A percentile compares a stretch with the other conserved stretches of the same genome.
phyloP scores from a whole-genome alignment of 1,140 invertebrate species.

The Oscheius sp. region DNA sequence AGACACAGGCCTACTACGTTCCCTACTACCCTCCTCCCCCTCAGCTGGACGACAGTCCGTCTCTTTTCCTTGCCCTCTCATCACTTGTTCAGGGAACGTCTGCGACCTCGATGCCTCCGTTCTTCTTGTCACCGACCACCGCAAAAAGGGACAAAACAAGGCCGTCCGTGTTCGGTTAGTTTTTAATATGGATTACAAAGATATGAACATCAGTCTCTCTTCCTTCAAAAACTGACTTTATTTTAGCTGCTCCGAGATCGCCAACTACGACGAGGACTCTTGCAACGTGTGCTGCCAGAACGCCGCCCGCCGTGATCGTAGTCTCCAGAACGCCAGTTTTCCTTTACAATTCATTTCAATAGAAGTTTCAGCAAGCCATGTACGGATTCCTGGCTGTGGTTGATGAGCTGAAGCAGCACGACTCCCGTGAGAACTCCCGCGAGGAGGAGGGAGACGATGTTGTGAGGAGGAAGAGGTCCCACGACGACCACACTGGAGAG shows the following conservation, averaged over 20 bases:
- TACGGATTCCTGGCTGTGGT: slow-evolving; percentile 11
- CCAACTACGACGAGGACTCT: slow-evolving; percentile 25
- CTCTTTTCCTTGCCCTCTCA: neutral
- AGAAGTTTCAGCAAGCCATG: neutral
- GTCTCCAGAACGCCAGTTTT: slow-evolving; percentile 12
- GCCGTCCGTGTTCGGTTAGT: slow-evolving; percentile 8
- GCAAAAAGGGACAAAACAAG: slow-evolving; percentile 2
- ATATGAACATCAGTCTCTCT: neutral
- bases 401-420: neutral
- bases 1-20: neutral
- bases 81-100: slow-evolving; percentile 23
- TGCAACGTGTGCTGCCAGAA: slow-evolving; percentile 38
- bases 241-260: slow-evolving; percentile 24
- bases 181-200: neutral
- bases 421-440: neutral
- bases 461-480: neutral
- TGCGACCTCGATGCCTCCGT: slow-evolving; percentile 38
- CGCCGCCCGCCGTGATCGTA: slow-evolving; percentile 24
- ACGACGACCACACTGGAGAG: neutral
- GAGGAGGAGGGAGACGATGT: neutral
- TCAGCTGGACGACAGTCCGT: neutral
- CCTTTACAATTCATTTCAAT: neutral
- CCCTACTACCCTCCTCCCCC: neutral
- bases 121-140: slow-evolving; percentile 23
- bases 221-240: slow-evolving; percentile 7